These are phyloP conservation scores for Epirrhoe tristata DNA, from an alignment of 2,888 invertebrate genomes.

Conservation along the genomic window DNA sequence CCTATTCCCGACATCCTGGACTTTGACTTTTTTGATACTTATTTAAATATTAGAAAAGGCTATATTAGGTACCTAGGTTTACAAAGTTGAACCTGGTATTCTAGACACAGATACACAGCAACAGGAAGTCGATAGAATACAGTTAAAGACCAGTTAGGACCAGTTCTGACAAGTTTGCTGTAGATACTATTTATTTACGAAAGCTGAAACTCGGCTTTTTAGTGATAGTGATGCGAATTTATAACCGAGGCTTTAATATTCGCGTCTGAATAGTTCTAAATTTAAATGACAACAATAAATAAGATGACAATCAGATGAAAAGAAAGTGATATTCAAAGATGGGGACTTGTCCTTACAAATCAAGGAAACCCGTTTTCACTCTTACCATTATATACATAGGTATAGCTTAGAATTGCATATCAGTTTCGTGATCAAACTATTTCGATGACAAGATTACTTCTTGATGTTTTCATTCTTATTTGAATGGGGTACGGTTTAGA, in stretches of 20 bases:
- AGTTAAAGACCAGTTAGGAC: constrained; percentile 1
- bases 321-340: constrained; percentile 22
- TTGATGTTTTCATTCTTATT: not conserved
- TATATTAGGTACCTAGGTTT: not conserved
- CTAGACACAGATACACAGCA: not conserved
- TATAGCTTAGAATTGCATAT: constrained; percentile 19
- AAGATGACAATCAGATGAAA: constrained; percentile 8
- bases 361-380: constrained; percentile 15
- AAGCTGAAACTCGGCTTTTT: not conserved
- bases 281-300: not conserved
- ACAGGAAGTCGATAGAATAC: not conserved
- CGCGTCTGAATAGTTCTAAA: not conserved
- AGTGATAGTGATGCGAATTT: not conserved
- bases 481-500: constrained; percentile 3
- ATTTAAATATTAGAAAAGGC: too few species aligned
- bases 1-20: too few species aligned
- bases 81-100: not conserved
- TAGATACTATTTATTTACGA: not conserved
- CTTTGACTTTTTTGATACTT: too few species aligned
- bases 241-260: not conserved
- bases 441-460: not conserved
- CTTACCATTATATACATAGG: constrained; percentile 1
- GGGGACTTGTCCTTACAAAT: constrained; percentile 18
- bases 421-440: not conserved
- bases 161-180: not conserved